Evolutionary conservation across 2,797 vertebrate species (phyloP).

Genomic region (Oophaga sylvatica): DNA sequence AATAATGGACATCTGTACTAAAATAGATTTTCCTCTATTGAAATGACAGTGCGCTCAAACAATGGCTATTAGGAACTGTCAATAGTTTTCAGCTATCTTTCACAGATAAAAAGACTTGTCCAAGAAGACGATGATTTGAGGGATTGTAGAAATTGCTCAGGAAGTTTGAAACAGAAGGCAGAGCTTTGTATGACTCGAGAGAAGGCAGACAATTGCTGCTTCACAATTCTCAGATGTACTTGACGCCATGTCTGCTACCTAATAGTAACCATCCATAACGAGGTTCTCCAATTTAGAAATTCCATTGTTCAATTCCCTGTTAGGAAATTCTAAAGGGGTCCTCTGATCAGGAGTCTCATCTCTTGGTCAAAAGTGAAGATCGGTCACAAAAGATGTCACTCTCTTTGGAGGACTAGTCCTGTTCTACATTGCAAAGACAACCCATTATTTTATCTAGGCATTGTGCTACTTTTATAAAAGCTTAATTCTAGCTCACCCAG

Average conservation of each 20-base stretch:
- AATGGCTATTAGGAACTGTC: constrained; percentile 43
- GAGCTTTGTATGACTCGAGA: not conserved
- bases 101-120: constrained; percentile 23
- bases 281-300: not conserved
- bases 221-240: not conserved
- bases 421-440: not conserved
- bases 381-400: not conserved
- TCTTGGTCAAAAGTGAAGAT: not conserved
- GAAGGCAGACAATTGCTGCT: not conserved
- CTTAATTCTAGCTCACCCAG: too few relatives aligned
- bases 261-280: not conserved
- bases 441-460: not conserved
- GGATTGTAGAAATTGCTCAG: not conserved
- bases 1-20: constrained; percentile 34
- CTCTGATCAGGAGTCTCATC: not conserved
- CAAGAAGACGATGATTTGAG: not conserved
- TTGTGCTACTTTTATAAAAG: not conserved
- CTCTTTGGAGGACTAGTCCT: not conserved
- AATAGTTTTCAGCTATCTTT: constrained; percentile 36
- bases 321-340: not conserved
- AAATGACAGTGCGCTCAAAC: constrained; percentile 12
- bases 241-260: not conserved
- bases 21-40: constrained; percentile 46
- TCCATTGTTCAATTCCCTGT: not conserved
- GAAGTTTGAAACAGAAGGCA: constrained; percentile 3